A percentile compares a stretch with the other conserved stretches of the same genome.
Conservation (phyloP, 1,140 invertebrate species). For the Cydia strobilella region DNA sequence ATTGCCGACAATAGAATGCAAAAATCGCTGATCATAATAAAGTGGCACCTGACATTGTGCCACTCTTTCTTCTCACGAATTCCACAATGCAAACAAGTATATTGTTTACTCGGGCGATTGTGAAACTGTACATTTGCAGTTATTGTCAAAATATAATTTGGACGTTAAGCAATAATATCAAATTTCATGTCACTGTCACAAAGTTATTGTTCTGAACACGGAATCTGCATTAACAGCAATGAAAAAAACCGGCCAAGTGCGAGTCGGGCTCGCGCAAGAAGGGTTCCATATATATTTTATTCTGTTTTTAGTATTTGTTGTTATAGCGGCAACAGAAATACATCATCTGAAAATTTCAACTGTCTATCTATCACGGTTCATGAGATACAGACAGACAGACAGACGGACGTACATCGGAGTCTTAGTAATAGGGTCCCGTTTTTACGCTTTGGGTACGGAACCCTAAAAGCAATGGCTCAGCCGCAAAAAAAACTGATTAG, state of each 20-base stretch:
- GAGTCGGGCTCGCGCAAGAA: too few relatives aligned
- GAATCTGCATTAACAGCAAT: slow-evolving; percentile 39
- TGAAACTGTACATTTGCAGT: slow-evolving; percentile 7
- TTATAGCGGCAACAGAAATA: too few relatives aligned
- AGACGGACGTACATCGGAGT: too few relatives aligned
- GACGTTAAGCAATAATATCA: slow-evolving; percentile 24
- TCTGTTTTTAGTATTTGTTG: too few relatives aligned
- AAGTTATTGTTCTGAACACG: slow-evolving; percentile 18
- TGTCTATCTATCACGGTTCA: too few relatives aligned
- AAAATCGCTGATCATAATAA: neutral
- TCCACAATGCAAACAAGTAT: neutral
- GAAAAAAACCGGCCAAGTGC: too few relatives aligned
- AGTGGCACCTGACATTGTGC: neutral
- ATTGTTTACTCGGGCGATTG: slow-evolving; percentile 24
- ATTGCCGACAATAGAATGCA: neutral
- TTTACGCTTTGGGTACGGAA: too few relatives aligned
- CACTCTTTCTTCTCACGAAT: neutral
- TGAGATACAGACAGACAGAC: too few relatives aligned
- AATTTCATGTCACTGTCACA: slow-evolving; percentile 13
- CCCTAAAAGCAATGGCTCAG: slow-evolving; percentile 11
- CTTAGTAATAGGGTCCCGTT: too few relatives aligned
- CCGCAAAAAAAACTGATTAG: slow-evolving; percentile 33
- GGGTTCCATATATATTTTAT: too few relatives aligned
- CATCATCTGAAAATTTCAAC: too few relatives aligned
- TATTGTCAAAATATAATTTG: slow-evolving; percentile 23